phyloP scores from a whole-genome alignment of 2,888 invertebrate genomes.

The Heliconius hortense region DNA sequence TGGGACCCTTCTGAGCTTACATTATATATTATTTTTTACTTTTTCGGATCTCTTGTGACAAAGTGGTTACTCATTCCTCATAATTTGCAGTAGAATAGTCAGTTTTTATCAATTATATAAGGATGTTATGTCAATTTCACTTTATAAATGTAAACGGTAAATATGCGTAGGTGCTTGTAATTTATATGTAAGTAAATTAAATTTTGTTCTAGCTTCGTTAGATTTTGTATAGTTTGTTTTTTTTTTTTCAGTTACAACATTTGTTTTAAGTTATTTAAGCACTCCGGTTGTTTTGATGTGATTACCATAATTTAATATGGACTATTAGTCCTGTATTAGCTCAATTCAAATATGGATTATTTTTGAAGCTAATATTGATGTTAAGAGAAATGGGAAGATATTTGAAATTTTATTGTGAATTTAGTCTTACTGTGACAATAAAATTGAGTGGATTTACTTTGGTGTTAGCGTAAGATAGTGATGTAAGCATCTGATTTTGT shows the following conservation, averaged over 20 bases:
- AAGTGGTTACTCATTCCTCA: conserved; percentile 14
- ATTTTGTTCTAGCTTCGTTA: conserved; percentile 14
- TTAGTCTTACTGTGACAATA: conserved; percentile 45
- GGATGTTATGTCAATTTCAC: conserved; percentile 4
- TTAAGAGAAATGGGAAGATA: background rate
- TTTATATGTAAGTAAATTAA: conserved; percentile 30
- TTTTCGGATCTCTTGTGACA: conserved; percentile 14
- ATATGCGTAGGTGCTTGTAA: conserved; percentile 12
- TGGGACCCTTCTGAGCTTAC: conserved; percentile 18
- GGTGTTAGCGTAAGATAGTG: conserved; percentile 22
- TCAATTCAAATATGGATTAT: background rate
- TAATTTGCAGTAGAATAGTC: conserved; percentile 19
- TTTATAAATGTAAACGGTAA: background rate
- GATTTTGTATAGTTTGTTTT: conserved; percentile 13
- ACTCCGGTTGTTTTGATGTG: conserved; percentile 6
- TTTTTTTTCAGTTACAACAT: background rate
- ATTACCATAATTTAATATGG: conserved; percentile 13
- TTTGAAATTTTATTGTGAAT: conserved; percentile 5
- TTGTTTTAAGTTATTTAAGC: conserved; percentile 10
- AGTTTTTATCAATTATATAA: conserved; percentile 9
- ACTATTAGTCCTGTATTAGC: conserved; percentile 4
- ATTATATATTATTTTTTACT: background rate
- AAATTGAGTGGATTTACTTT: conserved; percentile 28
- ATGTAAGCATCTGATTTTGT: conserved; percentile 38
- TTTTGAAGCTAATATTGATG: conserved; percentile 17